Percentiles rank a stretch among this genome's conserved stretches.
Conservation (phyloP, 2,797 vertebrate species). For the Danio albolineatus region DNA sequence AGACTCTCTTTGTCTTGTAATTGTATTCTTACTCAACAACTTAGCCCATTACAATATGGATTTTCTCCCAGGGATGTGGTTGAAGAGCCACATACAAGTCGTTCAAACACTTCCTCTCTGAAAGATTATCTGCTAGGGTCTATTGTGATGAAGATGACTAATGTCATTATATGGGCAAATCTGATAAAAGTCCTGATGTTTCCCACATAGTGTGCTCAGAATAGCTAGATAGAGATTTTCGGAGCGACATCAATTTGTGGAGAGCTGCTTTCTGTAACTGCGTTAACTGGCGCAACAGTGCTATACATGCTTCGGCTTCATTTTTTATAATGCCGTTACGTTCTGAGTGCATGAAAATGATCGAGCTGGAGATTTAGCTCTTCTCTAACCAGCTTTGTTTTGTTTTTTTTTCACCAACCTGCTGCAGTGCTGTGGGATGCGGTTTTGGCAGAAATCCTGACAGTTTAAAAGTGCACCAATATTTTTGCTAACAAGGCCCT, state of each 20-base stretch:
- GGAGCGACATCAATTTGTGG: constrained; percentile 31
- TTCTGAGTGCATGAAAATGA: neutral
- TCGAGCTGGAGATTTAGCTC: constrained; percentile 34
- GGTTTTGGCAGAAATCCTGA: constrained; percentile 56
- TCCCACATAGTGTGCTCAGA: constrained; percentile 41
- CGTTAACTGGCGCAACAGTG: constrained; percentile 18
- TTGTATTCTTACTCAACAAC: constrained; percentile 62
- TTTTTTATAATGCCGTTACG: constrained; percentile 14
- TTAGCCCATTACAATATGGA: constrained; percentile 62
- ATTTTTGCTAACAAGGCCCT: constrained; percentile 62
- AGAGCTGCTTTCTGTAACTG: constrained; percentile 16
- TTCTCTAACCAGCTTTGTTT: constrained; percentile 47
- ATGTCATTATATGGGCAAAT: constrained; percentile 58
- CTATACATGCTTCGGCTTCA: constrained; percentile 22
- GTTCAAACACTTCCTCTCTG: constrained; percentile 48
- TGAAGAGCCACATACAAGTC: constrained; percentile 40
- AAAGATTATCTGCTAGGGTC: constrained; percentile 59
- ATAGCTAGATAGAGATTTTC: constrained; percentile 43
- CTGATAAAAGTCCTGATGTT: constrained; percentile 49
- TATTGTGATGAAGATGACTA: constrained; percentile 60
- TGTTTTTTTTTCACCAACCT: constrained; percentile 41
- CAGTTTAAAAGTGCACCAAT: constrained; percentile 59
- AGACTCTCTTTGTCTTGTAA: constrained; percentile 58
- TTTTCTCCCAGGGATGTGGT: constrained; percentile 59
- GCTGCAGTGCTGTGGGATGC: constrained; percentile 49